Evolutionary conservation across 2,888 invertebrate genomes (phyloP).

Genomic region (Agapetus fuscipes): DNA sequence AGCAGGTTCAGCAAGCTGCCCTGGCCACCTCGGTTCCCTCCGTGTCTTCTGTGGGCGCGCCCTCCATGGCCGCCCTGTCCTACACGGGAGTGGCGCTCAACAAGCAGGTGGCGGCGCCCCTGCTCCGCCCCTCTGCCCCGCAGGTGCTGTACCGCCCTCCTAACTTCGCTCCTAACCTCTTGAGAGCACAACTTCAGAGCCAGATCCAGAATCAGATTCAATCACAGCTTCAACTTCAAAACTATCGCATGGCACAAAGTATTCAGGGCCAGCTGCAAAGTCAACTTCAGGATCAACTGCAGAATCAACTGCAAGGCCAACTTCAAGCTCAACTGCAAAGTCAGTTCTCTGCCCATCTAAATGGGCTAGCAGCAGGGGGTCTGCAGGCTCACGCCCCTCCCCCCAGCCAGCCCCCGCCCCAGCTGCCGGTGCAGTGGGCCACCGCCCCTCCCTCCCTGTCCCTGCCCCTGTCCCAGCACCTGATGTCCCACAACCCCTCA

Average conservation of each 20-base stretch:
- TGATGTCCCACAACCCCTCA: slow-evolving; percentile 30
- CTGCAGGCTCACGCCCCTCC: slow-evolving; percentile 28
- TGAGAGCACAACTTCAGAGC: slow-evolving; percentile 21
- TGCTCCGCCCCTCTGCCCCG: slow-evolving; percentile 24
- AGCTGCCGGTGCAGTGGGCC: slow-evolving; percentile 13
- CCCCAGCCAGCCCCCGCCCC: slow-evolving; percentile 26
- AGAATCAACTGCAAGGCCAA: slow-evolving; percentile 34
- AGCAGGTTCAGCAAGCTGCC: slow-evolving; percentile 2
- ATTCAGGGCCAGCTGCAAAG: slow-evolving; percentile 22
- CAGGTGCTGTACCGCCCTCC: slow-evolving; percentile 30
- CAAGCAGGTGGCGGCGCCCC: slow-evolving; percentile 42
- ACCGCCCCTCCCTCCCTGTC: slow-evolving; percentile 3
- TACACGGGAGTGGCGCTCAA: slow-evolving; percentile 64
- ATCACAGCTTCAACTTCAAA: slow-evolving; percentile 27
- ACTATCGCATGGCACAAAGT: slow-evolving; percentile 19
- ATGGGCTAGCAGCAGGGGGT: slow-evolving; percentile 29
- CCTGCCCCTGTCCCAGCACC: slow-evolving; percentile 17
- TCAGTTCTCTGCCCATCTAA: slow-evolving; percentile 27
- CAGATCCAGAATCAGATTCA: slow-evolving; percentile 22
- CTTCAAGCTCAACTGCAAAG: slow-evolving; percentile 18
- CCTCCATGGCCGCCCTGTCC: slow-evolving; percentile 56
- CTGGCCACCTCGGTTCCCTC: slow-evolving; percentile 4
- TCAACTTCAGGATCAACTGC: slow-evolving; percentile 28
- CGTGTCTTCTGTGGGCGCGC: slow-evolving; percentile 36
- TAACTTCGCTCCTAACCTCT: slow-evolving; percentile 27